Conservation (phyloP, 2,113 vertebrate species). For the Phylloscopus whistleri region DNA sequence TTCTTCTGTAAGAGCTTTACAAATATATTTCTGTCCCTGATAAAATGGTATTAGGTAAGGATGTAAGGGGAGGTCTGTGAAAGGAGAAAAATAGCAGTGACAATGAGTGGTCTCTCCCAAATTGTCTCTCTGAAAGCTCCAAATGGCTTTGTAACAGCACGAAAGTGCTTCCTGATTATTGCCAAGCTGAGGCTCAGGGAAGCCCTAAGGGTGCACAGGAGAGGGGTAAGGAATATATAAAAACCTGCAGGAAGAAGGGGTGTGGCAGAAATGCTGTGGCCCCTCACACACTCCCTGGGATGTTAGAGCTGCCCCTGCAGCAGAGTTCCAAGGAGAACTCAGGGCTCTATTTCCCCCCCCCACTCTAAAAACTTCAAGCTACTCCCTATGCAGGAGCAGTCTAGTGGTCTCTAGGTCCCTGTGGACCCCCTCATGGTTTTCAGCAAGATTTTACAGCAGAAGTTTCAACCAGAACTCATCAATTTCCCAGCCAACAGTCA, state of each 20-base stretch:
- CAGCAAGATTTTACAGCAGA: neutral
- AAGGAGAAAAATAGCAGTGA: neutral
- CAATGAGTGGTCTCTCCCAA: neutral
- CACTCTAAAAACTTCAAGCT: neutral
- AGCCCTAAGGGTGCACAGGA: neutral
- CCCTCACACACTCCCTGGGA: neutral
- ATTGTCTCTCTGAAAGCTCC: slow-evolving; percentile 14
- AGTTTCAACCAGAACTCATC: neutral
- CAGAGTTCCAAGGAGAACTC: neutral
- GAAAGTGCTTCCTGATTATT: slow-evolving; percentile 1
- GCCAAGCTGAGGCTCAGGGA: neutral
- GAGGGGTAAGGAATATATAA: neutral
- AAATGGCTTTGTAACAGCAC: slow-evolving; percentile 4
- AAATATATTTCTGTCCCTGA: neutral
- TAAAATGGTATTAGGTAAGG: neutral
- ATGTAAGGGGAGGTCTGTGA: neutral
- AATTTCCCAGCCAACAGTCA: neutral
- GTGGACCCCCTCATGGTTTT: neutral
- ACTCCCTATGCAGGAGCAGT: neutral
- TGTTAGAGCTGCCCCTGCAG: neutral
- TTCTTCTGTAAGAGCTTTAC: neutral
- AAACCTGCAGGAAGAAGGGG: neutral
- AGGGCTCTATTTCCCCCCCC: rapidly evolving
- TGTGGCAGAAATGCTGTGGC: neutral
- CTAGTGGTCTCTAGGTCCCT: neutral